Evolutionary conservation across 2,888 invertebrate species (phyloP), one percentile per base, ranked within the genome.

Genomic region (Yponomeuta sedellus): DNA sequence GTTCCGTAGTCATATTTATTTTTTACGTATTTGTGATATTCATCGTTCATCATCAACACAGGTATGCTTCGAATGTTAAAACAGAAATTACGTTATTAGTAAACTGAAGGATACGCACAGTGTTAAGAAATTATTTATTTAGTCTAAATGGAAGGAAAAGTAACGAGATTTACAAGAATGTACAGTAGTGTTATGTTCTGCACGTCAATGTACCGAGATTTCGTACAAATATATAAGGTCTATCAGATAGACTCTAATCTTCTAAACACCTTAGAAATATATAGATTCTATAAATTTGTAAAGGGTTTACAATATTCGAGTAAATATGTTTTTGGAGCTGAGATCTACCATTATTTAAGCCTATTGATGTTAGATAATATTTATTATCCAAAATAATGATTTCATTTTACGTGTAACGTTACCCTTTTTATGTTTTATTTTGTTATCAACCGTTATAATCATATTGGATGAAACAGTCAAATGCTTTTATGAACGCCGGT

Each of bases 401-500:
- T 52, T 16, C 44, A 52, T 52, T 52, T 52, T 16, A 52, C 44
- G 44, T 52, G 44, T 52, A 52, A 52, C 44, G 44, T 52, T 52
- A 52, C 16, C 44, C 16, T 12, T 44, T 5, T 16, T 52, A 57
- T 16, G n/a, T 64, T 56, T 39, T n/a, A 56, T 64, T 57, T n/a
- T 72, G 71, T 70, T 64, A 65, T 57, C 69, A 72, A 69, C 40
- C 52, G 65, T 59, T 59, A 22, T 65, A 25, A 22, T 52, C 34
- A 28, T 61, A 34, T 64, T 64, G 61, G 57, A 40, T 66, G 44
- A 63, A 52, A 74, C 77, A 77, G 77, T 75, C 78, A 81, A 78
- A 82, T 79, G 77, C 78, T 77, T 82, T 78, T 82, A 82, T 81
- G 81, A 80, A 80, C 74, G 81, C 86, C 85, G 84, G 83, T 80